phyloP scores from a whole-genome alignment of 2,888 invertebrate species.

The Lasioglossum leucozonium region DNA sequence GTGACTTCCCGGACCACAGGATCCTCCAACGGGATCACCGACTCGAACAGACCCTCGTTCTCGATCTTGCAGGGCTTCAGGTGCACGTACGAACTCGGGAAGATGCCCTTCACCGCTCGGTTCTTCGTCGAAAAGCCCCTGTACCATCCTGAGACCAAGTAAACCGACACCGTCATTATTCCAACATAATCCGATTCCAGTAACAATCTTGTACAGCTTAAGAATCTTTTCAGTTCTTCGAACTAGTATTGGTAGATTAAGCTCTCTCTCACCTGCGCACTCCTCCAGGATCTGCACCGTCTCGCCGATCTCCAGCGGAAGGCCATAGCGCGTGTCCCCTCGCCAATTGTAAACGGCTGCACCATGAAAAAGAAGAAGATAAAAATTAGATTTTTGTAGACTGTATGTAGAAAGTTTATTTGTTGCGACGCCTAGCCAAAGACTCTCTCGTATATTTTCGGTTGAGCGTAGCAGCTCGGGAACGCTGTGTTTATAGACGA shows the following conservation, averaged over 20 bases:
- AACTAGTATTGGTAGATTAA: neutral
- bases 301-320: slow-evolving; percentile 96
- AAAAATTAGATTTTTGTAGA: neutral
- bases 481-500: neutral
- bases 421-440: neutral
- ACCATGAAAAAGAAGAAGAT: slow-evolving; percentile 80
- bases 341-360: slow-evolving; percentile 96
- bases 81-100: slow-evolving; percentile 92
- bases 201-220: neutral
- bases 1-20: slow-evolving; percentile 96
- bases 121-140: slow-evolving; percentile 93
- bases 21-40: slow-evolving; percentile 92
- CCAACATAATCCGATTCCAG: too few relatives aligned
- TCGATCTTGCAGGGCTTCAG: slow-evolving; percentile 92
- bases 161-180: neutral
- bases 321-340: slow-evolving; percentile 93
- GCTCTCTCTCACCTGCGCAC: slow-evolving; percentile 88
- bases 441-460: neutral
- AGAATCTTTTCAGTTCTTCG: neutral
- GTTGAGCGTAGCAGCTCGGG: neutral
- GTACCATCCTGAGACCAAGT: slow-evolving; percentile 89
- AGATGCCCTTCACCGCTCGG: slow-evolving; percentile 89
- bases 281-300: slow-evolving; percentile 96
- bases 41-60: slow-evolving; percentile 91
- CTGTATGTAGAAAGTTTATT: neutral